Evolutionary conservation across 1,140 invertebrate genomes (phyloP).

Genomic region (Ceratoteleas bidentatus): DNA sequence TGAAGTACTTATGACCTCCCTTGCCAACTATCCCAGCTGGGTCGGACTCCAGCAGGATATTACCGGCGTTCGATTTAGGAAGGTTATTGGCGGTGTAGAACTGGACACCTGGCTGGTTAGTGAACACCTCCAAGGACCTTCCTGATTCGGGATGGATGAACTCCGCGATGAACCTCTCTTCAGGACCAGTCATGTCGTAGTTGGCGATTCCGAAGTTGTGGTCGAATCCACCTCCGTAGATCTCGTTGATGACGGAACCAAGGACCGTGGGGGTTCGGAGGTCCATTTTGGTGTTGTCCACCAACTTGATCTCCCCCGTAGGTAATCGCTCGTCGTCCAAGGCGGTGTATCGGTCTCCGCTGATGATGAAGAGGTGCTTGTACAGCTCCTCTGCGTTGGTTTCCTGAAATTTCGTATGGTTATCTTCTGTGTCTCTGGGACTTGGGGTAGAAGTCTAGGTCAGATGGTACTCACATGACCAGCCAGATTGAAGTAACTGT

Average conservation of each 20-base stretch:
- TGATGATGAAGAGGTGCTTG: constrained; percentile 88
- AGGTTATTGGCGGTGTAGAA: constrained; percentile 87
- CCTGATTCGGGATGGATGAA: constrained; percentile 87
- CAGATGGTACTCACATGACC: constrained; percentile 72
- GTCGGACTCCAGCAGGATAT: constrained; percentile 84
- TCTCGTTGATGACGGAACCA: too few species aligned
- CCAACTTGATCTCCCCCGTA: constrained; percentile 87
- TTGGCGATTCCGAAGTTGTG: too few species aligned
- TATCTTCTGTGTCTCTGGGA: too few species aligned
- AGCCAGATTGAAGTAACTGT: constrained; percentile 96
- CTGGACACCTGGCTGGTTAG: constrained; percentile 95
- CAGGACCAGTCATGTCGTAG: constrained; percentile 28
- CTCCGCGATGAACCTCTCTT: constrained; percentile 77
- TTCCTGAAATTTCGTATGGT: constrained; percentile 71
- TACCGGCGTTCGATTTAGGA: constrained; percentile 71
- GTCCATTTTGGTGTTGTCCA: too few species aligned
- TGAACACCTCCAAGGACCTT: constrained; percentile 88
- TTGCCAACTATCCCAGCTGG: constrained; percentile 85
- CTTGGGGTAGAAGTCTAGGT: background rate
- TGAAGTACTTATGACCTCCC: constrained; percentile 85
- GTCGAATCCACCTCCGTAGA: too few species aligned
- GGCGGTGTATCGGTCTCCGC: constrained; percentile 89
- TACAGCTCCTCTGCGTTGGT: constrained; percentile 82
- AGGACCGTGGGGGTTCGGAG: too few species aligned
- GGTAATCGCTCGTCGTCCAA: constrained; percentile 88